Conservation (phyloP, 2,797 vertebrate species). For the Atherinosoma microstoma region DNA sequence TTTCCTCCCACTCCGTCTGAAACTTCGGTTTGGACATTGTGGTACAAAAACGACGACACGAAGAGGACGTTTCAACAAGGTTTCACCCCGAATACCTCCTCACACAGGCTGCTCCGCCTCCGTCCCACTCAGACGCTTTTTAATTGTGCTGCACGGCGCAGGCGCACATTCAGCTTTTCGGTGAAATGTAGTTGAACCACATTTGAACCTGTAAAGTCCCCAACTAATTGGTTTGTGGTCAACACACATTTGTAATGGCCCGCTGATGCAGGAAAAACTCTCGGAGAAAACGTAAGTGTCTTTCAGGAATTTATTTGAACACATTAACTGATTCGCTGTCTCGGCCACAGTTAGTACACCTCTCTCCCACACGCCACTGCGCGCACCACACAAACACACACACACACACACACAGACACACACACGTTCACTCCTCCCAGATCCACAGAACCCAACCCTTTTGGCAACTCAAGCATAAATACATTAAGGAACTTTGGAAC, state of each 20-base stretch:
- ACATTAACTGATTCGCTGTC: too few relatives aligned
- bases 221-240: background rate
- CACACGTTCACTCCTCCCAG: too few relatives aligned
- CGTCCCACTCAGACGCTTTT: conserved; percentile 34
- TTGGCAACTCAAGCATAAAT: too few relatives aligned
- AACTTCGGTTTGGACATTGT: conserved; percentile 87
- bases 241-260: background rate
- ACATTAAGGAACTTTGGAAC: too few relatives aligned
- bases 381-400: too few relatives aligned
- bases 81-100: conserved; percentile 15
- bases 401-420: too few relatives aligned
- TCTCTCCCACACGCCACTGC: too few relatives aligned
- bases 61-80: conserved; percentile 18
- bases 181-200: background rate
- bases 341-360: too few relatives aligned
- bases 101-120: conserved; percentile 12
- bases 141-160: conserved; percentile 49
- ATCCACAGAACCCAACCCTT: too few relatives aligned
- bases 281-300: too few relatives aligned
- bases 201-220: background rate
- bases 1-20: conserved; percentile 89
- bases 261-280: too few relatives aligned
- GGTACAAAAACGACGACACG: conserved; percentile 5
- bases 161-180: conserved; percentile 41
- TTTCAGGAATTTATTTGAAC: too few relatives aligned